These are phyloP conservation scores for Drosophila paranaensis DNA, from an alignment of 2,888 invertebrate genomes.

Conservation along the genomic window DNA sequence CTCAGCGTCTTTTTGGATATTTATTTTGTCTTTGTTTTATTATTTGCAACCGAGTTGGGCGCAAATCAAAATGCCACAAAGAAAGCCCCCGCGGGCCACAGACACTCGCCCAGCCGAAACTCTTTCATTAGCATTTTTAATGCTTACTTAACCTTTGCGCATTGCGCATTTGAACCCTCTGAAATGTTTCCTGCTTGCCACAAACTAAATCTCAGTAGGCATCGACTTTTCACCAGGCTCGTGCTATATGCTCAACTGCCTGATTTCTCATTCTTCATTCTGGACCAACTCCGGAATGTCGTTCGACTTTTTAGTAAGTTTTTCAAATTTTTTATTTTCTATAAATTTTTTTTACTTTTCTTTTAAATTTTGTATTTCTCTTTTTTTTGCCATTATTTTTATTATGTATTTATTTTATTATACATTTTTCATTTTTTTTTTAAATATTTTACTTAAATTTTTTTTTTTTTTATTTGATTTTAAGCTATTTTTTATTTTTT, in stretches of 20 bases:
- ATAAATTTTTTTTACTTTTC: not conserved
- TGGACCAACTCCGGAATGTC: constrained; percentile 12
- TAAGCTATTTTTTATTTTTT: too few species aligned
- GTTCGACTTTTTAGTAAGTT: constrained; percentile 34
- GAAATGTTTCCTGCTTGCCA: constrained; percentile 50
- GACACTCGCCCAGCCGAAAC: constrained; percentile 24
- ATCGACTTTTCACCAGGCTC: not conserved
- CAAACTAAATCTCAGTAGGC: constrained; percentile 38
- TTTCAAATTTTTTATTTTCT: not conserved
- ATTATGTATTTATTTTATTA: too few species aligned
- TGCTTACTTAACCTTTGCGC: constrained; percentile 59
- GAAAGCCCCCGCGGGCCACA: constrained; percentile 27
- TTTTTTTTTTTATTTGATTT: too few species aligned
- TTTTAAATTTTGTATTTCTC: not conserved
- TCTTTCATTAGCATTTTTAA: constrained; percentile 70
- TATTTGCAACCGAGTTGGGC: constrained; percentile 36
- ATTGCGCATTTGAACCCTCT: constrained; percentile 54
- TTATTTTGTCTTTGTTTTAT: constrained; percentile 43
- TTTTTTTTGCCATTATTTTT: not conserved
- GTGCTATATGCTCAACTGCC: not conserved
- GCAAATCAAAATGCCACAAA: constrained; percentile 40
- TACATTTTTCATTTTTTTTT: too few species aligned
- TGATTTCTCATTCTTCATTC: not conserved
- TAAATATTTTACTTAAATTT: too few species aligned
- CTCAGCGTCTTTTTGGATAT: constrained; percentile 44